These are phyloP conservation scores for Apostichopus leukothele DNA, from an alignment of 53 echinoderm and acorn worm species.

Conservation along the genomic window DNA sequence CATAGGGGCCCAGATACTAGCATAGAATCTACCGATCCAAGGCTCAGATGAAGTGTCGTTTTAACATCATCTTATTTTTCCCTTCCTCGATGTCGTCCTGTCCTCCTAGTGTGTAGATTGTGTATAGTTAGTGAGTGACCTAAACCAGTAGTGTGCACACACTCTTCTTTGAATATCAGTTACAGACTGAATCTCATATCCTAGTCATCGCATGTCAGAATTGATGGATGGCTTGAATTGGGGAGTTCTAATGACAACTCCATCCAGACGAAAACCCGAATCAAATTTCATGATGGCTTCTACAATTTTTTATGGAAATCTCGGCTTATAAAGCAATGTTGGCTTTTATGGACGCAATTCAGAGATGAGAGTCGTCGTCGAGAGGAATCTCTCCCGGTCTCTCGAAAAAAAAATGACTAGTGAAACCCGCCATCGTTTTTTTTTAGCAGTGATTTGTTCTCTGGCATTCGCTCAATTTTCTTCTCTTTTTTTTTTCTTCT, in stretches of 20 bases:
- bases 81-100: too few species aligned
- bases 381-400: constrained; percentile 16
- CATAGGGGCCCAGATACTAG: too few species aligned
- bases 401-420: constrained; percentile 19
- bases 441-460: constrained; percentile 33
- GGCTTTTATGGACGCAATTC: constrained; percentile 37
- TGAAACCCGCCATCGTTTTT: not conserved
- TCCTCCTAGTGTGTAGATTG: too few species aligned
- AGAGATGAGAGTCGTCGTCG: constrained; percentile 27
- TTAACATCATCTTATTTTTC: too few species aligned
- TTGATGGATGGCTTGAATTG: constrained; percentile 45
- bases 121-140: too few species aligned
- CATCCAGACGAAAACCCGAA: constrained; percentile 36
- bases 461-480: constrained; percentile 26
- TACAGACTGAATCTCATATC: constrained; percentile 38
- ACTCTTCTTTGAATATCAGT: constrained; percentile 16
- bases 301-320: constrained; percentile 50
- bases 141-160: not conserved
- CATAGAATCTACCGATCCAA: too few species aligned
- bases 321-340: constrained; percentile 47
- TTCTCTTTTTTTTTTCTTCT: too few species aligned
- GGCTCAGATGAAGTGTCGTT: too few species aligned
- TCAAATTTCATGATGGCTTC: constrained; percentile 29
- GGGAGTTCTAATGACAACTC: constrained; percentile 42
- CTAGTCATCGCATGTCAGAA: constrained; percentile 41